A percentile compares a stretch with the other conserved stretches of the same genome.
phyloP scores from a whole-genome alignment of 2,797 vertebrate species.

The Xenops minutus region DNA sequence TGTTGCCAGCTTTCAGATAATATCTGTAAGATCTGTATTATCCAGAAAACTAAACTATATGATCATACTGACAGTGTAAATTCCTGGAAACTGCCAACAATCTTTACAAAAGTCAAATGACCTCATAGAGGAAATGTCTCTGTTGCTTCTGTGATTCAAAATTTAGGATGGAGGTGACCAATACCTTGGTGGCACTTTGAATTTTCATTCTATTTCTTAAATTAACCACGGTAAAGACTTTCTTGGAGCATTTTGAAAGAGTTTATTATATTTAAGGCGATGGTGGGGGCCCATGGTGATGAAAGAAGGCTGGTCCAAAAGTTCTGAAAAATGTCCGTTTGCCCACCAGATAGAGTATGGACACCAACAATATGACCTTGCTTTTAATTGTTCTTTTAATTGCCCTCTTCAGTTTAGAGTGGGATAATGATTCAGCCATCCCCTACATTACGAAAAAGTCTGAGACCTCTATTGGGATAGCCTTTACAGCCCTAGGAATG shows the following conservation, averaged over 20 bases:
- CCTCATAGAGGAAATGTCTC: background rate
- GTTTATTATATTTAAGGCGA: background rate
- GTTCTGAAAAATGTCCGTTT: background rate
- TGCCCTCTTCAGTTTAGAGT: background rate
- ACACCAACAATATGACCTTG: background rate
- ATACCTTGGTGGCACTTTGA: background rate
- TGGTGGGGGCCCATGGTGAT: fast-evolving
- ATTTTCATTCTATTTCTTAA: background rate
- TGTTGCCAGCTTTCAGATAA: background rate
- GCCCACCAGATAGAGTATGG: background rate
- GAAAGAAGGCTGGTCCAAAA: background rate
- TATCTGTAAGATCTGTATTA: background rate
- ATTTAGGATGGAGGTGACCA: background rate
- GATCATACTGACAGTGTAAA: background rate
- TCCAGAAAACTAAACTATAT: background rate
- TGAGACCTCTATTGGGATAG: fast-evolving
- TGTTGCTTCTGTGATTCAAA: background rate
- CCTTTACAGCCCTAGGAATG: background rate
- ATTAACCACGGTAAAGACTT: background rate
- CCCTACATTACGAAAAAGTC: background rate
- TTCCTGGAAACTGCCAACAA: background rate
- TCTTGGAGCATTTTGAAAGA: background rate
- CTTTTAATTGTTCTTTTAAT: background rate
- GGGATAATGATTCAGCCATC: background rate
- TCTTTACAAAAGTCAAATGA: background rate